Conservation (phyloP, 2,797 vertebrate genomes). For the Leptodactylus fallax region DNA sequence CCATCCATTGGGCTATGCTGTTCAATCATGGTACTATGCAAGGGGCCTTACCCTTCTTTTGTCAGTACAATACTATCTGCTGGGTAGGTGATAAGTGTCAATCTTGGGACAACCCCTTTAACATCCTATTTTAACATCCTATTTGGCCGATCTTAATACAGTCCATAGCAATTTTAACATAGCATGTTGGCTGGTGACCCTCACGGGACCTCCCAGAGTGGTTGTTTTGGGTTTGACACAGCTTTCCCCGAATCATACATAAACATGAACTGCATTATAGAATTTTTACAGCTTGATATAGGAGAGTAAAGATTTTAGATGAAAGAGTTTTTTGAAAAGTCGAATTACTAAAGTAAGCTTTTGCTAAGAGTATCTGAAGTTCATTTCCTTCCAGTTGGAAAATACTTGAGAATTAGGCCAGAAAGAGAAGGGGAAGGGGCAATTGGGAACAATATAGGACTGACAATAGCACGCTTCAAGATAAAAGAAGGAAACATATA, state of each 20-base stretch:
- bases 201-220: background rate
- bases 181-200: background rate
- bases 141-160: too few relatives aligned
- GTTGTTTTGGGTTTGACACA: background rate
- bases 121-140: too few relatives aligned
- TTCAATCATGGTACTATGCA: too few relatives aligned
- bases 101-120: too few relatives aligned
- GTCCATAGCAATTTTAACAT: background rate
- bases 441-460: background rate
- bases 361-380: background rate
- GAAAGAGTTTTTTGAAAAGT: background rate
- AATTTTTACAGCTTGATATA: background rate
- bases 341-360: background rate
- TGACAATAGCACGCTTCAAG: background rate
- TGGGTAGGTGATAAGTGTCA: too few relatives aligned
- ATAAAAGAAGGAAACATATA: slow-evolving; percentile 13
- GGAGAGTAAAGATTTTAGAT: background rate
- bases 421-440: background rate
- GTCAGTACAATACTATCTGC: too few relatives aligned
- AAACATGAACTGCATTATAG: background rate
- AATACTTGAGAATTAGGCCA: slow-evolving; percentile 1
- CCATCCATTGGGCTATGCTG: too few relatives aligned
- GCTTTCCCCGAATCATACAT: background rate
- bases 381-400: background rate
- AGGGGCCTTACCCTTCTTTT: too few relatives aligned